Conservation (phyloP, 2,797 vertebrate species). For the Pangasius sanitwongsei region DNA sequence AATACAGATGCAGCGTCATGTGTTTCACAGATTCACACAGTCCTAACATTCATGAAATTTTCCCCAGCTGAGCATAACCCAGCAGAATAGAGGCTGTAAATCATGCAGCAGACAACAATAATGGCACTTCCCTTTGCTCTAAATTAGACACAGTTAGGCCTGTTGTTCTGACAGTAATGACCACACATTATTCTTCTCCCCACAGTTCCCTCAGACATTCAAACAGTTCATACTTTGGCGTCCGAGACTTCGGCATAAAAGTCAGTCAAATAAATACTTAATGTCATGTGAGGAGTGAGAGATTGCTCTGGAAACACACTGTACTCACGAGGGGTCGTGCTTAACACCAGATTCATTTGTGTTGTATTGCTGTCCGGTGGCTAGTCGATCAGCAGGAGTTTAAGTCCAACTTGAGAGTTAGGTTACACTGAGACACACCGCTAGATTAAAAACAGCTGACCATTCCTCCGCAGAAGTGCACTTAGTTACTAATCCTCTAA, state of each 20-base stretch:
- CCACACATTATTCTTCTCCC: slow-evolving; percentile 27
- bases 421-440: slow-evolving; percentile 34
- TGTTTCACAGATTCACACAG: slow-evolving; percentile 22
- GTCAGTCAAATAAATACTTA: background rate
- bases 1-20: slow-evolving; percentile 22
- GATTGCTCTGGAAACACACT: slow-evolving; percentile 8
- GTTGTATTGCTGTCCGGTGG: slow-evolving; percentile 42
- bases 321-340: slow-evolving; percentile 45
- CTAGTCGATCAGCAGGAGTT: slow-evolving; percentile 17
- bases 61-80: background rate
- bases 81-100: slow-evolving; percentile 12
- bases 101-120: slow-evolving; percentile 17
- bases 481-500: slow-evolving; percentile 30
- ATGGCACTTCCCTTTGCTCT: slow-evolving; percentile 1
- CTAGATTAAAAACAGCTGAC: slow-evolving; percentile 63
- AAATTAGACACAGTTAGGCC: slow-evolving; percentile 10
- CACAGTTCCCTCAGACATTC: slow-evolving; percentile 24
- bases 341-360: slow-evolving; percentile 52
- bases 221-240: slow-evolving; percentile 9
- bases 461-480: slow-evolving; percentile 43
- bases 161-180: slow-evolving; percentile 32
- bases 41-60: slow-evolving; percentile 9
- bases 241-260: slow-evolving; percentile 24
- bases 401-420: slow-evolving; percentile 55
- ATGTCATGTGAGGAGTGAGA: slow-evolving; percentile 42